A percentile compares a stretch with the other conserved stretches of the same genome.
phyloP scores from a whole-genome alignment of 1,140 invertebrate species.

The Apis laboriosa region DNA sequence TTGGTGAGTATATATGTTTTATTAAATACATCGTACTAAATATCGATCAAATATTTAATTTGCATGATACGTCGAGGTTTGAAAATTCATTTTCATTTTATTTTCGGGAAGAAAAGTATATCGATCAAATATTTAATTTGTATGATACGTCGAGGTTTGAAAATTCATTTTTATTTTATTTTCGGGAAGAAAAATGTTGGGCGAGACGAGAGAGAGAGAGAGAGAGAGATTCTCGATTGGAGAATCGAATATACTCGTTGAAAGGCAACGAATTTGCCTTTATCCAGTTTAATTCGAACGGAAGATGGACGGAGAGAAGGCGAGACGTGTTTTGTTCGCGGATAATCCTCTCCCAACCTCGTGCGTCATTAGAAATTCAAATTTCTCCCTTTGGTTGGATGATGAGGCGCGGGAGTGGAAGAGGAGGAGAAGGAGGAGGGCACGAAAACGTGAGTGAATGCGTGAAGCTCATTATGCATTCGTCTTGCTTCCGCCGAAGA shows the following conservation, averaged over 20 bases:
- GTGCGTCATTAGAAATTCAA: constrained; percentile 63
- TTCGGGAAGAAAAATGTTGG: no score
- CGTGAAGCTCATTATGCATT: constrained; percentile 55
- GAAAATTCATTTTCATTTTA: no score
- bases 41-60: no score
- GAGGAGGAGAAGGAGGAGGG: background rate
- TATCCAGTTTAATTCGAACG: constrained; percentile 17
- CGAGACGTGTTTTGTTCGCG: background rate
- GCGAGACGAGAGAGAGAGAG: no score
- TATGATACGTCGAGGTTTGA: no score
- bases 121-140: no score
- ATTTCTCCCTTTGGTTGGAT: constrained; percentile 28
- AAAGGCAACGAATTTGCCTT: background rate
- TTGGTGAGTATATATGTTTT: background rate
- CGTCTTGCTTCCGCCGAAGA: constrained; percentile 50
- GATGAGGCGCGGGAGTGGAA: constrained; percentile 3
- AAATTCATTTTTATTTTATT: no score
- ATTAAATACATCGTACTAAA: no score
- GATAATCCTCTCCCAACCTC: constrained; percentile 38
- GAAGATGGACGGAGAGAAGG: background rate
- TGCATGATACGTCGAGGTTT: no score
- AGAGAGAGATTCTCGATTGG: no score
- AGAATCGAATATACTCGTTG: no score
- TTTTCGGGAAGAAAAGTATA: no score
- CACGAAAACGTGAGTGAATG: constrained; percentile 64